Evolutionary conservation across 1,140 invertebrate genomes (phyloP), one percentile per base, ranked within the genome.

Genomic region (Lepidostoma basale): DNA sequence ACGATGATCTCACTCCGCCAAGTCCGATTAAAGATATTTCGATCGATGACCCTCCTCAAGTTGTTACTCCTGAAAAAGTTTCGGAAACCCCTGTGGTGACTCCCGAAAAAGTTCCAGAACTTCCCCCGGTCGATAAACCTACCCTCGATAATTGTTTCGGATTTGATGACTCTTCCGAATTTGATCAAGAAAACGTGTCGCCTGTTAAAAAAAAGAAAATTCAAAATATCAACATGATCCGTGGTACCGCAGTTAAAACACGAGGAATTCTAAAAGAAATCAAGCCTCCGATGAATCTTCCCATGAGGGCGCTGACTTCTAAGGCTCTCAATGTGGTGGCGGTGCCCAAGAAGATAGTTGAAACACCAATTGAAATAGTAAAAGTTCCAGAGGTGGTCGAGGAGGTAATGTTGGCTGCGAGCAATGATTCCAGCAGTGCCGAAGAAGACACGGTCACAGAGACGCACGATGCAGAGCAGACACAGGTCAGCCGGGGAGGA

Each of bases 161-260:
- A 8, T 72, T 72, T 23, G 70, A 72, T 26, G 70, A 72, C 33
- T 68, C 59, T 1, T 10, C 33, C 8, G 66, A 72, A 14, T 28
- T 68, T 25, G 70, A 72, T 58, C 70, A 72, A 67, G 70, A 72
- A 58, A 72, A 72, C 26, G 42, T 72, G 30, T 72, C 70, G 12
- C 70, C 70, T 4, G 58, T 44, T 36, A 66, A 66, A 44, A 39
- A 28, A 22, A 16, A 10, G 10, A 66, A 67, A 63, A 28, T 49
- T 39, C 14, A 44, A 58, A 62, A 68, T 33, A 62, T 68, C 9
- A 68, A 62, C 18, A 16, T 28, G n/a, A 49, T 67, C n/a, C 36
- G 64, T n/a, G 40, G 64, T 4, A 22, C 30, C 5, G 30, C 30
- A 33, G 12, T 6, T 5, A 33, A 33, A 5, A 33, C 30, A 33